Base-by-base conservation (phyloP, 2,113 vertebrate species). In the Amblyopsis rosae region DNA sequence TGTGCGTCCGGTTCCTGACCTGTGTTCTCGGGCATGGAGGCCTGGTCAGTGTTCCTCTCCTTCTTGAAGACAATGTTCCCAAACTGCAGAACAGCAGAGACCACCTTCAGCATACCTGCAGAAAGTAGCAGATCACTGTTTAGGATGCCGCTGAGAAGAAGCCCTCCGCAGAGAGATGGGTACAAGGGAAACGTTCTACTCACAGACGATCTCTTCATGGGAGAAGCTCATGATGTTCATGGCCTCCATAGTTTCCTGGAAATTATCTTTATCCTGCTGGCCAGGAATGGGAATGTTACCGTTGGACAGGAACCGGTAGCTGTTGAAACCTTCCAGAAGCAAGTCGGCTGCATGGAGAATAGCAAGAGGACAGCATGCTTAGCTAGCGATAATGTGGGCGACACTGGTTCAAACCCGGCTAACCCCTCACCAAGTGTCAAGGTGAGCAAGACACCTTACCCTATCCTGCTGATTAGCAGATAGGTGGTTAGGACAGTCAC, bases 211-310 rank as follows among this genome's bases (percentile, higher is more conserved):
- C 90, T 99, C 98, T 0, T 99, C 98, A 0, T 99, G 96, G 3
- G 94, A 92, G 88, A 99, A 99, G 64, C 96, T 96, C 98, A 99
- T 99, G 76, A 99, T 99, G 73, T 96, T 95, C 98, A 99, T 99
- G 33, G 98, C 97, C 69, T 99, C 98, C 95, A 99, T 95, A 0
- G 98, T 99, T 85, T 99, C 98, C 87, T 99, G 97, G 61, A 99
- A 99, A 83, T 99, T 98, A 54, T 99, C 98, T 77, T 99, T 99
- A 92, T 99, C 98, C 80, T 98, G 97, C 26, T 99, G 98, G 6
- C 98, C 98, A 17, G 98, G 98, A 80, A 99, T 98, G 53, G 96
- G 93, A 75, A 99, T 92, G 84, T 99, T 97, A 59, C 98, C 98
- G 8, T 99, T 99, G 56, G 96, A 98, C 72, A 99, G 89, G 91